Conservation (phyloP, 2,888 invertebrate genomes). For the Amiota mariae region DNA sequence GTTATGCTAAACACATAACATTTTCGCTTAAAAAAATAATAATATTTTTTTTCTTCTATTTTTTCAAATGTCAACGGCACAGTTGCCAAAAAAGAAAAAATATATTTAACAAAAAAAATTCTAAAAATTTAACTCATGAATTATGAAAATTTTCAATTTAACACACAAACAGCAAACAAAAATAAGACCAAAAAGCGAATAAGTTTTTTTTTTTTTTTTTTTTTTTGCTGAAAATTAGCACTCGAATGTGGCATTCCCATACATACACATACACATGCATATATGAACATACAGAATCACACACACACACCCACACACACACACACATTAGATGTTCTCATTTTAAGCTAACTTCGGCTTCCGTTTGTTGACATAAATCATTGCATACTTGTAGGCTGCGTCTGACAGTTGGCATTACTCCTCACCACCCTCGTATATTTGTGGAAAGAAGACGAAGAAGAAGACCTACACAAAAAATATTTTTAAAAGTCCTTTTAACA, state of each 20-base stretch:
- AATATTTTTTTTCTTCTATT: slow-evolving; percentile 44
- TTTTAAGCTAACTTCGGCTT: slow-evolving; percentile 30
- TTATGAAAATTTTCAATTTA: slow-evolving; percentile 61
- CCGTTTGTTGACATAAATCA: slow-evolving; percentile 45
- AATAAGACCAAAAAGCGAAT: slow-evolving; percentile 36
- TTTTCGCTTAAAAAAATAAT: slow-evolving; percentile 47
- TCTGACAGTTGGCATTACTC: slow-evolving; percentile 8
- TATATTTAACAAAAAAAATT: not conserved
- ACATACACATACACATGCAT: too few relatives aligned
- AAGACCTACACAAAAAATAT: too few relatives aligned
- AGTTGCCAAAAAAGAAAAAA: slow-evolving; percentile 16
- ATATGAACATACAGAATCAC: not conserved
- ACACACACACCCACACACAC: slow-evolving; percentile 24
- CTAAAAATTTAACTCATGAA: slow-evolving; percentile 50
- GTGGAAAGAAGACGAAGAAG: too few relatives aligned
- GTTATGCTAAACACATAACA: slow-evolving; percentile 41
- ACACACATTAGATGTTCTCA: slow-evolving; percentile 15
- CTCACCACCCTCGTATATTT: not conserved
- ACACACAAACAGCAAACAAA: slow-evolving; percentile 25
- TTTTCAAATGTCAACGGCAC: slow-evolving; percentile 16
- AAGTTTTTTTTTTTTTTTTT: slow-evolving; percentile 28
- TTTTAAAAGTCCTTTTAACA: too few relatives aligned
- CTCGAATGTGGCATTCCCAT: slow-evolving; percentile 44
- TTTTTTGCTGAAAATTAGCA: slow-evolving; percentile 56
- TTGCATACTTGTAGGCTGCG: slow-evolving; percentile 48